A percentile compares a stretch with the other conserved stretches of the same genome.
Conservation (phyloP, 2,888 invertebrate species). For the Nineta flava region DNA sequence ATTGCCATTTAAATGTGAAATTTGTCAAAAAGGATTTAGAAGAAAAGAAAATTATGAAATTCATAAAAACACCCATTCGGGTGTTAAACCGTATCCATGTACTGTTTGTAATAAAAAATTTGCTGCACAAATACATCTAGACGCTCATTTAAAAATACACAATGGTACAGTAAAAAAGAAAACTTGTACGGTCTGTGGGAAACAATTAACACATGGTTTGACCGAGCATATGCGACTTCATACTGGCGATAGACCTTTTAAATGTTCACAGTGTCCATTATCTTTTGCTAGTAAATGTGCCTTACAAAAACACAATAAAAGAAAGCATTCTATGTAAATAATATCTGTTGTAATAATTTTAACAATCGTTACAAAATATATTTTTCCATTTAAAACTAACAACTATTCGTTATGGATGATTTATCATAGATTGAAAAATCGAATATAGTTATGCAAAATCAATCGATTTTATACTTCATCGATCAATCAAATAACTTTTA, state of each 20-base stretch:
- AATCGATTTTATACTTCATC: too few species aligned
- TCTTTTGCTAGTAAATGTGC: constrained; percentile 25
- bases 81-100: constrained; percentile 23
- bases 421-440: too few species aligned
- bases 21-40: constrained; percentile 25
- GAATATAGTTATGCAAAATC: too few species aligned
- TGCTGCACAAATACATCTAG: constrained; percentile 25
- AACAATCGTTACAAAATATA: constrained; percentile 1
- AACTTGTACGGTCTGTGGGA: constrained; percentile 24
- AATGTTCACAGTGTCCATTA: constrained; percentile 22
- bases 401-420: too few species aligned
- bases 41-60: constrained; percentile 26
- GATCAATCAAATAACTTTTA: too few species aligned
- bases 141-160: constrained; percentile 24
- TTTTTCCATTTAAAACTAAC: too few species aligned
- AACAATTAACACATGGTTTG: constrained; percentile 21
- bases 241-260: constrained; percentile 23
- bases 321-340: constrained; percentile 18
- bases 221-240: constrained; percentile 26
- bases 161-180: constrained; percentile 21
- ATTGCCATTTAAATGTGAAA: constrained; percentile 20
- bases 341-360: too few species aligned
- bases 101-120: constrained; percentile 23
- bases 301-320: constrained; percentile 23
- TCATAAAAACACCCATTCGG: constrained; percentile 24